Evolutionary conservation across 2,797 vertebrate genomes (phyloP), one percentile per base, ranked within the genome.

Genomic region (Pantherophis vulpinus): DNA sequence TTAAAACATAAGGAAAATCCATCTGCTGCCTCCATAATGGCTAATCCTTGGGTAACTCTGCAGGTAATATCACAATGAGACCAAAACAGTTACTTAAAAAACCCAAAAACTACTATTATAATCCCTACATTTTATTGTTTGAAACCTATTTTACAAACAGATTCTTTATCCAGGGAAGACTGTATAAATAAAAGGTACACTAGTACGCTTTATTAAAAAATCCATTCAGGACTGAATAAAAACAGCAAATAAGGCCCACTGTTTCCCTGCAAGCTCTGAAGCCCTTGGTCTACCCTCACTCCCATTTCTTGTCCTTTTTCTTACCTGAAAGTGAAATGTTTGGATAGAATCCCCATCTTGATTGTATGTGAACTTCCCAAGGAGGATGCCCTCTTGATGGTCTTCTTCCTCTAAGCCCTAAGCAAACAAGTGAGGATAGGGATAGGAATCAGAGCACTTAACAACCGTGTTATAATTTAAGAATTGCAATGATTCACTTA

Each of bases 381-480:
- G 97, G 74, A 98, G 96, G 0, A 94, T 92, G 27, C 99, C 99
- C 47, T 99, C 98, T 66, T 98, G 98, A 59, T 98, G 97, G 2
- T 96, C 93, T 93, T 99, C 98, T 47, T 98, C 97, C 27, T 97
- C 97, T 95, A 99, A 97, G 2, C 98, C 99, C 99, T 99, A 94
- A 0, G 29, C 63, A 87, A 91, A 90, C 70, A 93, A 91, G 74
- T 54, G 16, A 32, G 61, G 12, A 58, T 86, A n/a, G 13, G 37
- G 61, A 92, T 37, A n/a, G 27, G 27, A 63, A 63, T 63, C 61
- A 63, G 61, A 63, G 13, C 61, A 66, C 27, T n/a, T n/a, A 63
- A 29, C 25, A 29, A 63, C 61, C 3, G 11, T 13, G 61, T 63
- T 63, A 63, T 66, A 66, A n/a, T 66, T 66, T 66, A 66, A 66